A percentile compares a stretch with the other conserved stretches of the same genome.
Evolutionary conservation across 2,888 invertebrate genomes (phyloP).

Genomic region (Hirtodrosophila cameraria): DNA sequence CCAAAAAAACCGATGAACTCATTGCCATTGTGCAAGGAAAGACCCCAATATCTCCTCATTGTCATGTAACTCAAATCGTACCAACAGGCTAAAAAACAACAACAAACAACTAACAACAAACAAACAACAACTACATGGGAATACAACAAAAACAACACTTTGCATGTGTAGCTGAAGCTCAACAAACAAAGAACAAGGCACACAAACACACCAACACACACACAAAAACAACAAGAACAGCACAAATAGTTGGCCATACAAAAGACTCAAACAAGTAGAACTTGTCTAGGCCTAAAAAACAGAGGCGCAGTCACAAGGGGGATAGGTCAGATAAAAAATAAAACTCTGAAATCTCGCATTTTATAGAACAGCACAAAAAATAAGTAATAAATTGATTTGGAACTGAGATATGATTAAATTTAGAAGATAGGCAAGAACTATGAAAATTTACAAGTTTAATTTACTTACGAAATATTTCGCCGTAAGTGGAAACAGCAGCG

Average conservation of each 20-base stretch:
- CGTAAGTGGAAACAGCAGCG: too few species aligned
- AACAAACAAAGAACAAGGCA: constrained; percentile 52
- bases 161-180: constrained; percentile 63
- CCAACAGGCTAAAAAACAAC: constrained; percentile 39
- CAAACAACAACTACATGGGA: constrained; percentile 26
- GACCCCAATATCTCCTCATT: constrained; percentile 63
- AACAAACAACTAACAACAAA: constrained; percentile 34
- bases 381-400: too few species aligned
- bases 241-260: constrained; percentile 49
- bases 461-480: too few species aligned
- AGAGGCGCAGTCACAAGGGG: constrained; percentile 36
- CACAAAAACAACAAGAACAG: constrained; percentile 46
- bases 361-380: background rate
- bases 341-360: background rate
- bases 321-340: constrained; percentile 1
- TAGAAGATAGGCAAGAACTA: too few species aligned
- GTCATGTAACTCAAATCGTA: constrained; percentile 70
- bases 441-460: too few species aligned
- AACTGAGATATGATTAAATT: too few species aligned
- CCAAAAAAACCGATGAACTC: constrained; percentile 58
- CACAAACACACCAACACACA: constrained; percentile 27
- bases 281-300: constrained; percentile 68
- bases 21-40: constrained; percentile 60
- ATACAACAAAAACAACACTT: constrained; percentile 72
- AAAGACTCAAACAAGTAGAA: constrained; percentile 69